Conservation (phyloP, 2,888 invertebrate species). For the Tachystola acroxantha region DNA sequence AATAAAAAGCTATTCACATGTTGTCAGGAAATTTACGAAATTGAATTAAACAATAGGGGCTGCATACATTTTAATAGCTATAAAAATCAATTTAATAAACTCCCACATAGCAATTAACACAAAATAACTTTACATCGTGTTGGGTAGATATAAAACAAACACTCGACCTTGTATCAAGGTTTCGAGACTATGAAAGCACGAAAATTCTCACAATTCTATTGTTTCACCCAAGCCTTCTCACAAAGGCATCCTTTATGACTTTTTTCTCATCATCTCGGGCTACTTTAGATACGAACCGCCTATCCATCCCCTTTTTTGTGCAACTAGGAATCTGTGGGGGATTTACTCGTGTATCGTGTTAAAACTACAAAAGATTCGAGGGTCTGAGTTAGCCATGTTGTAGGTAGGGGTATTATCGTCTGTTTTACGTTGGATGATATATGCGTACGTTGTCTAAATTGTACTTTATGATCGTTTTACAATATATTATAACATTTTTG, state of each 20-base stretch:
- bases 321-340: not conserved
- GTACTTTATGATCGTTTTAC: no score
- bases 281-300: slow-evolving; percentile 3
- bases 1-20: no score
- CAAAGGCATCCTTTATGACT: slow-evolving; percentile 6
- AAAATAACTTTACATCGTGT: no score
- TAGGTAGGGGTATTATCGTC: no score
- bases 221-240: slow-evolving; percentile 1
- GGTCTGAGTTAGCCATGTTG: not conserved
- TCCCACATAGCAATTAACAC: no score
- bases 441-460: no score
- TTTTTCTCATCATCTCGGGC: slow-evolving; percentile 7
- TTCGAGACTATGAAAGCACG: not conserved
- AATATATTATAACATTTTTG: no score
- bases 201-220: slow-evolving; percentile 5
- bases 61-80: no score
- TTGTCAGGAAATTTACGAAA: no score
- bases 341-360: not conserved
- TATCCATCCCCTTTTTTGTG: slow-evolving; percentile 1
- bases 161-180: slow-evolving; percentile 5
- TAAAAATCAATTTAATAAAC: no score
- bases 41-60: no score
- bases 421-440: no score
- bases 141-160: not conserved
- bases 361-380: not conserved